These are phyloP conservation scores for Omphaloscelis lunosa DNA, from an alignment of 2,888 invertebrate species.

Conservation along the genomic window DNA sequence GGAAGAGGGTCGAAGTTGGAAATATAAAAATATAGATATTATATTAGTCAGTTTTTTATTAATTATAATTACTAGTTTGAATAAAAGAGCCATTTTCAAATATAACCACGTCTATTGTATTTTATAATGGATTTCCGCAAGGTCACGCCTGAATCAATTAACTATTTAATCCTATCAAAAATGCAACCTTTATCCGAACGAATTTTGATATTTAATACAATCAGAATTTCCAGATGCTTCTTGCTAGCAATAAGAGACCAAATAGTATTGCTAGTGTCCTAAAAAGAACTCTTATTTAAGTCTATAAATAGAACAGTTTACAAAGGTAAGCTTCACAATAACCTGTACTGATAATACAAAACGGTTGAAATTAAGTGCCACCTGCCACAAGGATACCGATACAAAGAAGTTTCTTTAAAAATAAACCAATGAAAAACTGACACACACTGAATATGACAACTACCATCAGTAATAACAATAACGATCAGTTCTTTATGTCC, in stretches of 20 bases:
- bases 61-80: no score
- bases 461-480: not conserved
- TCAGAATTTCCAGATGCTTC: not conserved
- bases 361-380: conserved; percentile 11
- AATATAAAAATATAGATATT: no score
- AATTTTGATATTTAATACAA: no score
- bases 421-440: not conserved
- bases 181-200: not conserved
- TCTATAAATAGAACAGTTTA: conserved; percentile 24
- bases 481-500: not conserved
- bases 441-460: not conserved
- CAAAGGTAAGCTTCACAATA: conserved; percentile 25
- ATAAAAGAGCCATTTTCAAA: no score
- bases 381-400: conserved; percentile 28
- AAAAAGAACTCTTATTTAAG: not conserved
- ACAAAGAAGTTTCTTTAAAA: not conserved
- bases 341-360: conserved; percentile 26
- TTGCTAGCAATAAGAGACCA: not conserved
- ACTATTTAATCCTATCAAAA: not conserved
- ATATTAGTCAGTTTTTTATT: no score
- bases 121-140: no score
- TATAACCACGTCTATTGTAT: no score
- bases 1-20: no score
- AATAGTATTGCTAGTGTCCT: not conserved
- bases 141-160: no score